A percentile compares a stretch with the other conserved stretches of the same genome.
phyloP scores from a whole-genome alignment of 2,113 vertebrate species.

The Etia nguti region DNA sequence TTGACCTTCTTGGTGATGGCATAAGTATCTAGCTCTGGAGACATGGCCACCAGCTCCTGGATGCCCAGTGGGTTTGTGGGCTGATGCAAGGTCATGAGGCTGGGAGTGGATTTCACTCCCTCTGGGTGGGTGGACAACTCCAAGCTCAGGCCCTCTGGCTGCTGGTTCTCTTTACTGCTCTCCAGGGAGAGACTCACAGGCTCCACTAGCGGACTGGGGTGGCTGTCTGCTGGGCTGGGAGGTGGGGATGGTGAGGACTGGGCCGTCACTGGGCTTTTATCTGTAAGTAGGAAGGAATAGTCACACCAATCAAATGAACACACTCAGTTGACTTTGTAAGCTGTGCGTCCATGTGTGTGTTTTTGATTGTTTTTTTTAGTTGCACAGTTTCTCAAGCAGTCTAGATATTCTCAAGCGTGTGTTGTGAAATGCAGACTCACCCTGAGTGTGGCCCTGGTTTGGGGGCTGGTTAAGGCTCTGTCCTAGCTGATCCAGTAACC shows the following conservation, averaged over 20 bases:
- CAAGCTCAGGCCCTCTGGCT: conserved; percentile 75
- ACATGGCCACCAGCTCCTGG: conserved; percentile 97
- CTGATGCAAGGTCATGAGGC: conserved; percentile 58
- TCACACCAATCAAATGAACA: background rate
- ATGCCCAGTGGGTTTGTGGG: conserved; percentile 81
- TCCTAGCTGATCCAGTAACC: conserved; percentile 91
- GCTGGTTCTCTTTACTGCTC: conserved; percentile 97
- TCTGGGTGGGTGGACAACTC: conserved; percentile 75
- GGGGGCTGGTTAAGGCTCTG: conserved; percentile 80
- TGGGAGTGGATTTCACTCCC: conserved; percentile 70
- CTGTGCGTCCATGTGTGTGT: background rate
- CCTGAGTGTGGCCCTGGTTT: conserved; percentile 72
- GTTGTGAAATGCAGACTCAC: conserved; percentile 64
- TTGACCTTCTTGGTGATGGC: conserved; percentile 97
- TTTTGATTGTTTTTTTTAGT: background rate
- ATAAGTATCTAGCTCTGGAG: conserved; percentile 93
- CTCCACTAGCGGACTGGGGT: conserved; percentile 80
- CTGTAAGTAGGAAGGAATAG: background rate
- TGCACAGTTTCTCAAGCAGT: background rate
- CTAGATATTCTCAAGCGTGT: background rate
- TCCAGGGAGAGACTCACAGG: conserved; percentile 82
- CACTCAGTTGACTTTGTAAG: background rate
- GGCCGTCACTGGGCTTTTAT: conserved; percentile 79
- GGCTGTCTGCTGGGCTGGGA: conserved; percentile 70
- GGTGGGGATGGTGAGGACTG: conserved; percentile 86